Evolutionary conservation across 2,113 vertebrate species (phyloP).

Genomic region (Toxostoma redivivum): DNA sequence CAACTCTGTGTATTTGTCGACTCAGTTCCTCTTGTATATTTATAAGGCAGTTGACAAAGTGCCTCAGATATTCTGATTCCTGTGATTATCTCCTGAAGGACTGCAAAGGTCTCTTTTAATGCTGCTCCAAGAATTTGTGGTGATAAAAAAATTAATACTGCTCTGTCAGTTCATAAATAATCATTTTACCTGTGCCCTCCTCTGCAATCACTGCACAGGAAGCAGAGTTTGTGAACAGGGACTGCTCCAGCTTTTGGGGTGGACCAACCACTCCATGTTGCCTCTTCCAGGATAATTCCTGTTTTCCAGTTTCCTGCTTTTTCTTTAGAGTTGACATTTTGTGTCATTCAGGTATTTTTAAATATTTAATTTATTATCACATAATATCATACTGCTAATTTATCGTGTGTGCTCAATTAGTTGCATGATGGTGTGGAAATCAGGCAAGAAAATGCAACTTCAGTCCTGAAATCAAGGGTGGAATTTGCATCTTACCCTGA

Average conservation of each 20-base stretch:
- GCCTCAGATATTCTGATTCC: not conserved
- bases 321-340: not conserved
- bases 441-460: not conserved
- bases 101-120: not conserved
- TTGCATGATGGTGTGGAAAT: not conserved
- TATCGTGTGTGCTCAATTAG: not conserved
- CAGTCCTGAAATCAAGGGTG: not conserved
- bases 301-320: not conserved
- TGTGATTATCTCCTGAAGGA: not conserved
- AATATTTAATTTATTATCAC: not conserved
- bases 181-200: not conserved
- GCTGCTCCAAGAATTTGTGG: not conserved
- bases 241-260: not conserved
- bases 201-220: not conserved
- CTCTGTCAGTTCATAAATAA: not conserved
- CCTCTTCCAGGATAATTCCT: not conserved
- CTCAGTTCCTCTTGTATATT: slow-evolving; percentile 21
- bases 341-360: not conserved
- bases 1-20: not conserved
- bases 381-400: not conserved
- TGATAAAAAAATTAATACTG: not conserved
- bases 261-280: not conserved
- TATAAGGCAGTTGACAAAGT: not conserved
- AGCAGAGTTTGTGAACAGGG: not conserved
- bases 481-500: not conserved